Percentiles rank a stretch among this genome's conserved stretches.
Conservation (phyloP, 2,113 vertebrate genomes). For the Excalfactoria chinensis region DNA sequence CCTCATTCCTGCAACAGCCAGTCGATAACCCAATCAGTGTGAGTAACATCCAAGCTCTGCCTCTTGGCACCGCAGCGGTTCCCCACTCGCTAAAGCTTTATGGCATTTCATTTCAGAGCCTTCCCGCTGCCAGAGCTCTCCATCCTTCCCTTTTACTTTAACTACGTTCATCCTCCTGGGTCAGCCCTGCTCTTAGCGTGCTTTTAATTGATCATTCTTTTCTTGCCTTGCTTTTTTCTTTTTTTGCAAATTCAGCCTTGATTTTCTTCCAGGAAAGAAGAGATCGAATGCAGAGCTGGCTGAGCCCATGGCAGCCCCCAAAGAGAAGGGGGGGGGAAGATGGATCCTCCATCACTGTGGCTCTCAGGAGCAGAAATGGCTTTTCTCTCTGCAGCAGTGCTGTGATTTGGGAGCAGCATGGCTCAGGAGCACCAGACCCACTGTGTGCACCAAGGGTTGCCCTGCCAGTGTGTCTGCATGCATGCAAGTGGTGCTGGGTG, state of each 20-base stretch:
- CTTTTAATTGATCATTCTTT: background rate
- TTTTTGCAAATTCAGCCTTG: background rate
- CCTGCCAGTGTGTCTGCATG: background rate
- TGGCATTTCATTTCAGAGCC: background rate
- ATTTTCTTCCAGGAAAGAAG: background rate
- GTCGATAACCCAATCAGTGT: background rate
- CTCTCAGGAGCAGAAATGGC: fast-evolving
- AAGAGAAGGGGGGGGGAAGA: background rate
- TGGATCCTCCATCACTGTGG: too few species aligned
- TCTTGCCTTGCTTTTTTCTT: background rate
- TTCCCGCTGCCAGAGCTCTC: slow-evolving; percentile 15
- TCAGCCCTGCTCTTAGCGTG: background rate
- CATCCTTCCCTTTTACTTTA: slow-evolving; percentile 54
- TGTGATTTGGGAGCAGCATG: background rate
- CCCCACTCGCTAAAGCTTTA: background rate
- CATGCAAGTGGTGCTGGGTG: background rate
- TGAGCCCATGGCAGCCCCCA: background rate
- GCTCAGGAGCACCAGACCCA: background rate
- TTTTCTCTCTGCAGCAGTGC: background rate
- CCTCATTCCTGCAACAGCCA: background rate
- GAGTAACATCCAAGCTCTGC: background rate
- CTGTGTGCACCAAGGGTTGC: background rate
- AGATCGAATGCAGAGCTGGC: background rate
- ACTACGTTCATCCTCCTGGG: slow-evolving; percentile 38
- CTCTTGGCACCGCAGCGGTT: background rate